Evolutionary conservation across 2,797 vertebrate genomes (phyloP).

Genomic region (Bradypodion pumilum): DNA sequence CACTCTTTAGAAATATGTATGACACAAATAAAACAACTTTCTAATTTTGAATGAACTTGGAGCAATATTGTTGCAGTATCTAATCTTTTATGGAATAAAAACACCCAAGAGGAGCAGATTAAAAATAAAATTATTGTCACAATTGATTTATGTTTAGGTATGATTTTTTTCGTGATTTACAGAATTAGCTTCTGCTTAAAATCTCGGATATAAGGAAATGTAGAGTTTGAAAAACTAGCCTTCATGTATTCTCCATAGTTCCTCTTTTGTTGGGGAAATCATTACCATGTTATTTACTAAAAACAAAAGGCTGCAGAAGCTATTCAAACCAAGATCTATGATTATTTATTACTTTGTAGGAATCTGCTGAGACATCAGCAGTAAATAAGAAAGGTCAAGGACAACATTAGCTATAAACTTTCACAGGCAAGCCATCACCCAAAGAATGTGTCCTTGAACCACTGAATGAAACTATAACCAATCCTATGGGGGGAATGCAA

Average conservation of each 20-base stretch:
- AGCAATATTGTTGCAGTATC: not conserved
- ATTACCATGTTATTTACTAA: slow-evolving; percentile 52
- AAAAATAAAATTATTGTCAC: not conserved
- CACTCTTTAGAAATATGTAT: too few species aligned
- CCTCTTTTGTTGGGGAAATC: slow-evolving; percentile 7
- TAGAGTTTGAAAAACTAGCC: not conserved
- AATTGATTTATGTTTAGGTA: not conserved
- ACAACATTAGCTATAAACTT: slow-evolving; percentile 64
- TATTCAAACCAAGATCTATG: slow-evolving; percentile 19
- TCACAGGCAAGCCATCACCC: slow-evolving; percentile 40
- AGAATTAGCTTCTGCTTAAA: not conserved
- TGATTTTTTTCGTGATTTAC: not conserved
- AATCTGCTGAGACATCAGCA: slow-evolving; percentile 53
- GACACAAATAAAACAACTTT: too few species aligned
- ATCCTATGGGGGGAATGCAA: slow-evolving; percentile 30
- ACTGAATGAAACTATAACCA: slow-evolving; percentile 1
- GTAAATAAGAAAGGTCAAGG: slow-evolving; percentile 61
- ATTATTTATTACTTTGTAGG: slow-evolving; percentile 44
- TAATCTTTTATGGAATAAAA: not conserved
- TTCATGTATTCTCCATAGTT: slow-evolving; percentile 9
- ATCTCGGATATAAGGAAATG: not conserved
- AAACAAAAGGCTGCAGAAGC: slow-evolving; percentile 40
- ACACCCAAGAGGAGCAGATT: not conserved
- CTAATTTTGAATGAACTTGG: not conserved
- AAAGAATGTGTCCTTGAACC: slow-evolving; percentile 49